Conservation (phyloP, 2,888 invertebrate genomes). For the Mongoloraphidia duomilia region DNA sequence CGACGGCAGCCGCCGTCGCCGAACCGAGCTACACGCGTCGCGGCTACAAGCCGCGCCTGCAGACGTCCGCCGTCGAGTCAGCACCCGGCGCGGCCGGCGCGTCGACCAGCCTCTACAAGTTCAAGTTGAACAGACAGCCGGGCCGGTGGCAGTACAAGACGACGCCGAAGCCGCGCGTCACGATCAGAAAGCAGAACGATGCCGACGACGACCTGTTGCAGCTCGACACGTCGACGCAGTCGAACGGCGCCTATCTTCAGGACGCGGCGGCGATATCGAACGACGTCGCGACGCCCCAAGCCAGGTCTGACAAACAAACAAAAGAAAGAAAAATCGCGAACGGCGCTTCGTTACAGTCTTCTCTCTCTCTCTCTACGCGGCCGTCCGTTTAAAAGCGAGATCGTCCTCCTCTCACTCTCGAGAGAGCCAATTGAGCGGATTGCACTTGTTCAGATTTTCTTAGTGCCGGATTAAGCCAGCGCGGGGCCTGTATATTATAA, state of each 20-base stretch:
- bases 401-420: too few relatives aligned
- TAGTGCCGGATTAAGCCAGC: too few relatives aligned
- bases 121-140: conserved; percentile 66
- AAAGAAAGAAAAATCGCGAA: conserved; percentile 1
- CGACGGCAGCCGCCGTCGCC: conserved; percentile 20
- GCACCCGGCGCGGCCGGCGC: conserved; percentile 26
- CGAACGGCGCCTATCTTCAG: conserved; percentile 10
- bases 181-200: conserved; percentile 54
- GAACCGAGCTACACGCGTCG: conserved; percentile 30
- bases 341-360: not conserved
- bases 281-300: conserved; percentile 37
- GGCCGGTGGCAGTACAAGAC: conserved; percentile 88
- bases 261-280: conserved; percentile 25
- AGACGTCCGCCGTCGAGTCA: conserved; percentile 38
- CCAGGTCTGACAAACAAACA: conserved; percentile 33
- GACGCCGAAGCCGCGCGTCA: conserved; percentile 72
- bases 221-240: conserved; percentile 20
- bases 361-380: too few relatives aligned
- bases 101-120: conserved; percentile 57
- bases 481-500: too few relatives aligned
- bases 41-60: conserved; percentile 54
- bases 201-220: conserved; percentile 36
- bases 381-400: too few relatives aligned
- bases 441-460: too few relatives aligned
- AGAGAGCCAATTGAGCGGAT: too few relatives aligned